These are phyloP conservation scores for Gorsachius goisagi DNA, from an alignment of 2,113 vertebrate species.

Conservation along the genomic window DNA sequence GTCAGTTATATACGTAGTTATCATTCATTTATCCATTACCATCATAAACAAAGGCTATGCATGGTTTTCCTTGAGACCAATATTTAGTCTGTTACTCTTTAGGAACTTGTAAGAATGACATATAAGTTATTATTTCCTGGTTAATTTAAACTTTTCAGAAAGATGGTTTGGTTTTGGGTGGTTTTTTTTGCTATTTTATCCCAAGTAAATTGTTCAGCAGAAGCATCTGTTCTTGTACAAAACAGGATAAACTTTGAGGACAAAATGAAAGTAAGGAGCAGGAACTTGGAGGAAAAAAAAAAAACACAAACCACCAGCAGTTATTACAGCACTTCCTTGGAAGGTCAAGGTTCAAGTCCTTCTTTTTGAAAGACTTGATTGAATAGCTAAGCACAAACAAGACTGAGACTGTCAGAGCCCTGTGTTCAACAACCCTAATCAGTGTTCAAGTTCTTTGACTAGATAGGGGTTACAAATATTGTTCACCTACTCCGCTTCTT, in stretches of 20 bases:
- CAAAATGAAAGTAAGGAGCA: background rate
- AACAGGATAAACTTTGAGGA: background rate
- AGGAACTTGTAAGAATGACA: background rate
- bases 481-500: background rate
- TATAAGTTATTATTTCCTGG: background rate
- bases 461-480: background rate
- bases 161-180: background rate
- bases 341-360: background rate
- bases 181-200: background rate
- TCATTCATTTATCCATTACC: background rate
- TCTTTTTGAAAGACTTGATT: background rate
- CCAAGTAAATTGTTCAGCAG: background rate
- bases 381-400: background rate
- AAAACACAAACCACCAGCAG: background rate
- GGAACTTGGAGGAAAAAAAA: no score
- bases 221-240: background rate
- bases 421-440: background rate
- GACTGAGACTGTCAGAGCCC: background rate
- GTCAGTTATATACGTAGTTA: background rate
- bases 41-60: background rate
- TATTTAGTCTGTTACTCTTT: background rate
- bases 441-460: background rate
- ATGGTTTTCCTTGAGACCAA: background rate
- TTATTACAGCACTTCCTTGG: background rate
- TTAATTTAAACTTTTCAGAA: background rate